A percentile compares a stretch with the other conserved stretches of the same genome.
Evolutionary conservation across 2,113 vertebrate species (phyloP).

Genomic region (Erythrolamprus reginae): DNA sequence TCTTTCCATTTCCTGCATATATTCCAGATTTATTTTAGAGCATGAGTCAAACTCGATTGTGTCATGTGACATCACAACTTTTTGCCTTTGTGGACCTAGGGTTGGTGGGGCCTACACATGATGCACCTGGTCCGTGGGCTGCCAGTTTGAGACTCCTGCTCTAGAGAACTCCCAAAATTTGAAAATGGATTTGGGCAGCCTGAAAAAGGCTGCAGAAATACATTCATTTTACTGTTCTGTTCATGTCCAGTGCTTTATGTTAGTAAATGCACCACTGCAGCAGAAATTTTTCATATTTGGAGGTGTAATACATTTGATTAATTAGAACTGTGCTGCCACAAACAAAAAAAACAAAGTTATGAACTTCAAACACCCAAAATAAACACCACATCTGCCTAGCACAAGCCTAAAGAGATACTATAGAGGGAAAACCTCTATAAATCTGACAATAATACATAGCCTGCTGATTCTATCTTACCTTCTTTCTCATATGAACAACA

Average conservation of each 20-base stretch:
- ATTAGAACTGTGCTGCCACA: not conserved
- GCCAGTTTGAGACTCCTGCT: not conserved
- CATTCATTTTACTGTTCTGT: not conserved
- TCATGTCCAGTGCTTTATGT: not conserved
- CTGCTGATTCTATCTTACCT: not conserved
- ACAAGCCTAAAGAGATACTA: not conserved
- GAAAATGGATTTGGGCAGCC: not conserved
- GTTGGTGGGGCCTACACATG: rapidly evolving
- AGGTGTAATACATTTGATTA: not conserved
- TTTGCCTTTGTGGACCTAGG: too few species aligned
- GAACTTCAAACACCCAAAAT: not conserved
- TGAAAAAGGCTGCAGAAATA: not conserved
- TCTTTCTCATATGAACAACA: not conserved
- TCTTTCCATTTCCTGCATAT: not conserved
- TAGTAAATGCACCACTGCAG: not conserved
- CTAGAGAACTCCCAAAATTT: not conserved
- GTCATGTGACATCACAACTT: too few species aligned
- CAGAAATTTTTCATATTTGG: not conserved
- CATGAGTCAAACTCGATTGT: not conserved
- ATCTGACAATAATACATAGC: not conserved
- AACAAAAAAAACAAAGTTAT: not conserved
- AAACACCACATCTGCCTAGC: not conserved
- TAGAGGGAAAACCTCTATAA: not conserved
- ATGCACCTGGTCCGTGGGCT: rapidly evolving
- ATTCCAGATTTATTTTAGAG: not conserved